Percentiles rank a stretch among this genome's conserved stretches.
These are phyloP conservation scores for Cyanistes caeruleus DNA, from an alignment of 2,113 vertebrate genomes.

Conservation along the genomic window DNA sequence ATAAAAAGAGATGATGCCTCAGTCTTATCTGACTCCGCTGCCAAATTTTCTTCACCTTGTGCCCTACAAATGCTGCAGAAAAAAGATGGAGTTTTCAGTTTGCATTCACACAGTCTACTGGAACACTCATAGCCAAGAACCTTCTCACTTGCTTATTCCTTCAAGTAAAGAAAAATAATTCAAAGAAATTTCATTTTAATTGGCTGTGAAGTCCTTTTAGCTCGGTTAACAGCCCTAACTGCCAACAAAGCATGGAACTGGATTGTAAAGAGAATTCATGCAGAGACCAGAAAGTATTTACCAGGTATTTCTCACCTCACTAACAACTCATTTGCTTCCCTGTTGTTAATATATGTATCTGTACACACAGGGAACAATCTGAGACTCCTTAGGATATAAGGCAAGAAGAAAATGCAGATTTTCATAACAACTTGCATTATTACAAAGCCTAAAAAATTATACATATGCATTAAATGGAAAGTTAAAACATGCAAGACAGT, in stretches of 20 bases:
- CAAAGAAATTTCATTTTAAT: neutral
- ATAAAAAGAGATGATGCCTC: neutral
- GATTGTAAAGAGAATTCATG: neutral
- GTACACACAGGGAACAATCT: neutral
- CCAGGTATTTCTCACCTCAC: neutral
- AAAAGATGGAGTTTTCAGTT: constrained; percentile 7
- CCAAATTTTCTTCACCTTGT: neutral
- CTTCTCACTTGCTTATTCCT: neutral
- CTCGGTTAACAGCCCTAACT: neutral
- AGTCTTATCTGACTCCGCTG: neutral
- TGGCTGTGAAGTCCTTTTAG: neutral
- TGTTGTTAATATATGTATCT: neutral
- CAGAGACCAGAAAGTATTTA: neutral
- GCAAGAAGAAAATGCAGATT: neutral
- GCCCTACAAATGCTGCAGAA: neutral
- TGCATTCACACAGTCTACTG: neutral
- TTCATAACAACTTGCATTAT: neutral
- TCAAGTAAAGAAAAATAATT: neutral
- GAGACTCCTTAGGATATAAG: neutral
- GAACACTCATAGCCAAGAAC: neutral
- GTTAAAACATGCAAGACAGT: neutral
- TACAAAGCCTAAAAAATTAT: neutral
- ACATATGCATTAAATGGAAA: neutral
- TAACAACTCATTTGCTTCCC: neutral
- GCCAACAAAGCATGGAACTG: neutral